Conservation (phyloP, 2,797 vertebrate species). For the Mormyrus hasselquistii region DNA sequence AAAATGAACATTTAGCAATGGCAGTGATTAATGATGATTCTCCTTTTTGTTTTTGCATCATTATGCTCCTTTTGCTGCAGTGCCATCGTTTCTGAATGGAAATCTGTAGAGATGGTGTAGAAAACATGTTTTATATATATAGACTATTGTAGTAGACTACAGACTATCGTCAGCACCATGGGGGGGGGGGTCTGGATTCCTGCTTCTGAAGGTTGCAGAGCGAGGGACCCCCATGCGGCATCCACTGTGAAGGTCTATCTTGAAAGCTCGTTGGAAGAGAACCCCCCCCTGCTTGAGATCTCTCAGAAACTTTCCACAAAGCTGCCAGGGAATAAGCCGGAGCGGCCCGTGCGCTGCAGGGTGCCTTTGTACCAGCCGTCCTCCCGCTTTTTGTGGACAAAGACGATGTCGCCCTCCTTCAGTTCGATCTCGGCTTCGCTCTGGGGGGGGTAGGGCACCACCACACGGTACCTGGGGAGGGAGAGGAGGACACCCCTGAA, state of each 20-base stretch:
- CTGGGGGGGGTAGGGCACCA: conserved; percentile 96
- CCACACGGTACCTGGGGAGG: conserved; percentile 82
- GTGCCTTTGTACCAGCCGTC: conserved; percentile 99
- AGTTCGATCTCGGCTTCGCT: conserved; percentile 98
- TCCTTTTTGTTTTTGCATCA: neutral
- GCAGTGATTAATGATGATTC: conserved; percentile 17
- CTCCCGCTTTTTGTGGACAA: conserved; percentile 94
- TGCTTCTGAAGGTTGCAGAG: neutral
- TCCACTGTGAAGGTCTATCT: neutral
- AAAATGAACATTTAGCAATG: neutral
- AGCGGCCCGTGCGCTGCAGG: conserved; percentile 90
- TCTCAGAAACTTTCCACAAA: conserved; percentile 92
- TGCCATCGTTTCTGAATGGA: neutral
- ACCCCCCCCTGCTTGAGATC: neutral
- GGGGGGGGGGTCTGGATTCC: neutral
- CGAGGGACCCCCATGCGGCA: neutral
- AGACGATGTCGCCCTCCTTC: conserved; percentile 96
- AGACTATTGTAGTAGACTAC: neutral
- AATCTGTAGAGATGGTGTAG: neutral
- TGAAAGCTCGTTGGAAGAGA: neutral
- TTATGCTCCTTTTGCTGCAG: neutral
- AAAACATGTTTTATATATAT: neutral
- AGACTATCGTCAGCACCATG: neutral
- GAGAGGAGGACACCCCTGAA: neutral
- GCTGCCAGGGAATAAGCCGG: conserved; percentile 94